Evolutionary conservation across 1,140 invertebrate genomes (phyloP), one percentile per base, ranked within the genome.

Genomic region (Caenorhabditis brenneri): DNA sequence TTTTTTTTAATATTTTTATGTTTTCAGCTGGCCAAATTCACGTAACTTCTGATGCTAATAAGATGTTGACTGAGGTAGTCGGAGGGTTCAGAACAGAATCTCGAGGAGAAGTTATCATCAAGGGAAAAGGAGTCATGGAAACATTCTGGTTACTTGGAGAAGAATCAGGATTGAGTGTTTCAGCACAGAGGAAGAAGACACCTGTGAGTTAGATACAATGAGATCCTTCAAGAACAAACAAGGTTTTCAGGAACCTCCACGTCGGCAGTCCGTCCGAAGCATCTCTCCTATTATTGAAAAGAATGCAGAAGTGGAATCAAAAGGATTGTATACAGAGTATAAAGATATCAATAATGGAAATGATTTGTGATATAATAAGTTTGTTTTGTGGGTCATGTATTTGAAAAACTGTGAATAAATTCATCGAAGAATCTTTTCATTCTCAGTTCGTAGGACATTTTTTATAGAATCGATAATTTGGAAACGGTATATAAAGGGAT

Each of bases 31-130:
- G 87, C 24, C 69, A 81, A 81, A 91, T 90, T 79, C 89, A 90
- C 53, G 79, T 90, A 15, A 88, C 90, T 16, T 48, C 53, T 33
- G 87, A 88, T 19, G 85, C 90, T 22, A 88, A 91, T 53, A 48
- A 79, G 31, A 89, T 87, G 78, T 48, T 90, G 12, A 88, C 85
- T n/a, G 49, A 89, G 36, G 58, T 88, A 22, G 78, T 89, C n/a
- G 87, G 87, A n/a, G 88, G 88, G 31, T 90, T 88, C 83, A 48
- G 86, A 15, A 90, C 90, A 31, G 88, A 91, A 81, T 46, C 81
- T 33, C 29, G 89, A 80, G 89, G 89, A 15, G 89, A 90, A 85
- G 83, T 91, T 15, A 88, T 90, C 19, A 88, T 90, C 22, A 90
- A 87, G 91, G 91, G 65, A 19, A 74, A 74, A 74, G 65, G 65